Conservation (phyloP, 2,797 vertebrate species). For the Lacerta viridis region DNA sequence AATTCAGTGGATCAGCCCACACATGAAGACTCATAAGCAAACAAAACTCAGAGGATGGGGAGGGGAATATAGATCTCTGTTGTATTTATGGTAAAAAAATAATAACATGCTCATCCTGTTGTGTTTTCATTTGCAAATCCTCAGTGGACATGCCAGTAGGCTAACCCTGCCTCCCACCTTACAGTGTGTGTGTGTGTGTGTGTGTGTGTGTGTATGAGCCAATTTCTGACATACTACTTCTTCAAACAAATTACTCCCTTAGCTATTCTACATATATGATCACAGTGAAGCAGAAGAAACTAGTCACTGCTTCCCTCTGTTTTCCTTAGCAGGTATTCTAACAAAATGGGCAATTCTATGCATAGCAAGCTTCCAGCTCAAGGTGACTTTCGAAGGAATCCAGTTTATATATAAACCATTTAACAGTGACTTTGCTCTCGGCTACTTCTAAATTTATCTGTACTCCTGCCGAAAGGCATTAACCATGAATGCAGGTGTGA, state of each 20-base stretch:
- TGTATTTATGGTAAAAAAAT: not conserved
- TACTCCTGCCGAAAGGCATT: constrained; percentile 17
- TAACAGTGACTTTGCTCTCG: constrained; percentile 24
- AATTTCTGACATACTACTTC: not conserved
- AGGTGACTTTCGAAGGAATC: constrained; percentile 41
- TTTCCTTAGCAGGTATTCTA: not conserved
- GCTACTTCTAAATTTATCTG: constrained; percentile 23
- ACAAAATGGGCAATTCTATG: constrained; percentile 1
- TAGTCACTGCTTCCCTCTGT: not conserved
- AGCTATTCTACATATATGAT: not conserved
- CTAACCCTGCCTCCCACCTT: not conserved
- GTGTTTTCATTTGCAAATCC: not conserved
- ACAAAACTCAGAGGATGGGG: not conserved
- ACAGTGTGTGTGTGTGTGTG: not conserved
- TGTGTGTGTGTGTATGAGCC: no score
- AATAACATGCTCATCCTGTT: not conserved
- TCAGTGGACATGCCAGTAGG: not conserved
- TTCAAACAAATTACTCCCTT: not conserved
- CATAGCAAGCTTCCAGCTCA: constrained; percentile 22
- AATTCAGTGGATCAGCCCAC: not conserved
- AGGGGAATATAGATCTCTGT: no score
- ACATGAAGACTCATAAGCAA: not conserved
- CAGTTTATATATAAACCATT: constrained; percentile 10
- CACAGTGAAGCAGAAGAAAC: not conserved
- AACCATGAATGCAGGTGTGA: not conserved